phyloP scores from a whole-genome alignment of 2,888 invertebrate species.

The Arenicola marina region DNA sequence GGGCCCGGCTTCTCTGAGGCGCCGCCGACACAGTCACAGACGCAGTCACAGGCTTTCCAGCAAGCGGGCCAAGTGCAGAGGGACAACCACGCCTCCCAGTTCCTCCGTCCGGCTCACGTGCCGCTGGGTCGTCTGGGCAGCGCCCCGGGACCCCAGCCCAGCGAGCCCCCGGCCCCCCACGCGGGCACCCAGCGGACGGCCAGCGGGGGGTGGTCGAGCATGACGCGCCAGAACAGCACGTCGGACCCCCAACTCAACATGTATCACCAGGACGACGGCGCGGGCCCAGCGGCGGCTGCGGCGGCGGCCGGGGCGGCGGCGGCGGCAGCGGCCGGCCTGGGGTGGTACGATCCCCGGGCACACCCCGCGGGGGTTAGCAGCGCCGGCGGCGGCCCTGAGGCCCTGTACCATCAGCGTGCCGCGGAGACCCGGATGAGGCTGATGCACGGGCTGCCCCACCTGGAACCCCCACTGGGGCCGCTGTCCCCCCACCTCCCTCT shows the following conservation, averaged over 20 bases:
- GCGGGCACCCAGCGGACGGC: conserved; percentile 33
- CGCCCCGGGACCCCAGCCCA: conserved; percentile 35
- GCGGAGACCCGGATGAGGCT: too few species aligned
- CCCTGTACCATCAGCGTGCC: too few species aligned
- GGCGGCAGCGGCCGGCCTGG: neutral
- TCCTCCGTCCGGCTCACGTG: conserved; percentile 24
- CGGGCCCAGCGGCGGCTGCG: neutral
- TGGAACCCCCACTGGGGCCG: too few species aligned
- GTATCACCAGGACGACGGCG: neutral
- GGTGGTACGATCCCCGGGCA: neutral
- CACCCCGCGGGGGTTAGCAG: too few species aligned
- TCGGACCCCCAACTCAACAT: conserved; percentile 70
- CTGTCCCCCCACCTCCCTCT: too few species aligned
- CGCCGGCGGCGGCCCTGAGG: too few species aligned
- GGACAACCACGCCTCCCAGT: neutral
- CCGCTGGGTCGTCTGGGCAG: conserved; percentile 41
- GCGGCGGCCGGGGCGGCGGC: neutral
- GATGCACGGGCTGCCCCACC: too few species aligned
- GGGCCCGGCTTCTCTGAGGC: neutral
- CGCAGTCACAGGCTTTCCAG: neutral
- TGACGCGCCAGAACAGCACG: conserved; percentile 64
- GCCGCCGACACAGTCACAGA: neutral
- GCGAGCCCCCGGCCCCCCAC: conserved; percentile 27
- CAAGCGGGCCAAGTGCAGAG: neutral
- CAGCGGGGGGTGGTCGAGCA: conserved; percentile 49